A percentile compares a stretch with the other conserved stretches of the same genome.
Conservation (phyloP, 2,113 vertebrate species). For the Neodontobutis hainanensis region DNA sequence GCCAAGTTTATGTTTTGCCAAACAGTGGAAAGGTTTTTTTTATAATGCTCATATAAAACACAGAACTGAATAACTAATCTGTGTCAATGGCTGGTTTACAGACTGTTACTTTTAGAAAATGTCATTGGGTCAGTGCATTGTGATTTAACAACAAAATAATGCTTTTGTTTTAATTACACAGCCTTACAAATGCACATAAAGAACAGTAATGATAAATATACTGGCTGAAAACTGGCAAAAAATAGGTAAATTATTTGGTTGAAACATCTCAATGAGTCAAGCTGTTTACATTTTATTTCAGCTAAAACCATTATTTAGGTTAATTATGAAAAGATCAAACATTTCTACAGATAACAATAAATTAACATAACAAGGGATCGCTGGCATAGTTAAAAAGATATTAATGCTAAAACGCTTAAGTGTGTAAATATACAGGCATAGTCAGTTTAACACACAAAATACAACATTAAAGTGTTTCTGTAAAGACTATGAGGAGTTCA, state of each 20-base stretch:
- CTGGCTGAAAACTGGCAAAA: not conserved
- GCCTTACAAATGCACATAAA: no score
- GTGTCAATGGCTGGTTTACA: conserved; percentile 28
- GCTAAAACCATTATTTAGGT: no score
- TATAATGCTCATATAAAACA: conserved; percentile 7
- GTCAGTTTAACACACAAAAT: no score
- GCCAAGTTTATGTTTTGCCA: conserved; percentile 39
- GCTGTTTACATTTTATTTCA: no score
- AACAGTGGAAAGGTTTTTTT: conserved; percentile 14
- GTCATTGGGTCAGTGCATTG: no score
- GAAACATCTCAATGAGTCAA: not conserved
- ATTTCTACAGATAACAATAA: not conserved
- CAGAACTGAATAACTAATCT: conserved; percentile 25
- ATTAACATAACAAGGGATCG: not conserved
- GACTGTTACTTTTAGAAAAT: conserved; percentile 42
- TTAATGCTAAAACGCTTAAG: not conserved
- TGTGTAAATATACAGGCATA: not conserved
- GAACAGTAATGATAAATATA: no score
- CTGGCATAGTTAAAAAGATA: not conserved
- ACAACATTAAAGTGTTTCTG: not conserved
- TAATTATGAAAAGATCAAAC: not conserved
- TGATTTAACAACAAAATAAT: not conserved
- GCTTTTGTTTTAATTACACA: no score
- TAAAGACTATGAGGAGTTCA: conserved; percentile 24
- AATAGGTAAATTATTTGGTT: not conserved